Percentiles rank a stretch among this genome's conserved stretches.
These are phyloP conservation scores for Clarias fuscus DNA, from an alignment of 2,797 vertebrate genomes.

Conservation along the genomic window DNA sequence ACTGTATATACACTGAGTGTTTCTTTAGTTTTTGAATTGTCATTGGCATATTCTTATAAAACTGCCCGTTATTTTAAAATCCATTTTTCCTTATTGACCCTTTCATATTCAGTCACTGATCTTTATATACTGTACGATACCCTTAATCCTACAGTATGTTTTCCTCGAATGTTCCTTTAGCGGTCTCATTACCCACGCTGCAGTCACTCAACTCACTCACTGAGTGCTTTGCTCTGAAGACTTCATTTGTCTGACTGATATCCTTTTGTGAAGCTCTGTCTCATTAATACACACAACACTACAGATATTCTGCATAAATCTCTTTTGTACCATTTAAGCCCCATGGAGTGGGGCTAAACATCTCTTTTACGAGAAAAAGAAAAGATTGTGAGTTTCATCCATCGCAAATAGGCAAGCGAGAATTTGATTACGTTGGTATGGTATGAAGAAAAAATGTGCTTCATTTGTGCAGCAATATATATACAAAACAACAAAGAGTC, in stretches of 20 bases:
- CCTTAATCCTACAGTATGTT: constrained; percentile 2
- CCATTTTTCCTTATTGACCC: not conserved
- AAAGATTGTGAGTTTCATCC: not conserved
- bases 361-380: constrained; percentile 23
- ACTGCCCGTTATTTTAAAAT: not conserved
- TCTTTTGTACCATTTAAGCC: not conserved
- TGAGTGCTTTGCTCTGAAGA: constrained; percentile 28
- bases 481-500: constrained; percentile 5
- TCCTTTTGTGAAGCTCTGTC: constrained; percentile 27
- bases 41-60: constrained; percentile 1
- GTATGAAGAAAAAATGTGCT: not conserved
- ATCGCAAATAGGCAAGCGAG: not conserved
- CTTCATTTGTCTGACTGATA: constrained; percentile 33
- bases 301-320: not conserved
- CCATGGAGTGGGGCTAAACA: constrained; percentile 29
- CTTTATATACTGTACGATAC: not conserved
- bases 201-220: constrained; percentile 6
- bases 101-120: constrained; percentile 5
- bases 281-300: not conserved
- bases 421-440: not conserved
- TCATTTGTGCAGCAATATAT: not conserved
- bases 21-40: not conserved
- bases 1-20: not conserved
- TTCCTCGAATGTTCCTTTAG: constrained; percentile 16
- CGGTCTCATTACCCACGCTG: constrained; percentile 15